Percentiles rank a stretch among this genome's conserved stretches.
Evolutionary conservation across 1,140 invertebrate species (phyloP).

Genomic region (Drosophila bocqueti): DNA sequence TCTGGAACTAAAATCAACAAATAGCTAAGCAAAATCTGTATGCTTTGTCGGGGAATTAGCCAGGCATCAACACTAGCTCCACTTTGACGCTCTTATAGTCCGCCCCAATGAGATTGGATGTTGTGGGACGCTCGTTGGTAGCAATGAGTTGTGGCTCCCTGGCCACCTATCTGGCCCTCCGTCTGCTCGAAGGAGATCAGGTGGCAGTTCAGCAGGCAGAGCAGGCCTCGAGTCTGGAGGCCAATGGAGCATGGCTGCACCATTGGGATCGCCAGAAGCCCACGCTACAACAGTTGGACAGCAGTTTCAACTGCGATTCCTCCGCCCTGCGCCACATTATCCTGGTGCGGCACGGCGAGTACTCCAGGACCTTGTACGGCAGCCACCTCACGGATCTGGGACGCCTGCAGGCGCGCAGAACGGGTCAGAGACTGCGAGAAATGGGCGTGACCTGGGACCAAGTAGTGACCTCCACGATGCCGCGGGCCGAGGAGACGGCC

Average conservation of each 20-base stretch:
- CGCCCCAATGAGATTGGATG: constrained; percentile 28
- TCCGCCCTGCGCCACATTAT: constrained; percentile 93
- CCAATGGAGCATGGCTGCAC: constrained; percentile 89
- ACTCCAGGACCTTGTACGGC: constrained; percentile 91
- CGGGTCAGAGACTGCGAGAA: constrained; percentile 90
- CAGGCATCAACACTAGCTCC: background rate
- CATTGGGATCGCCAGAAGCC: constrained; percentile 94
- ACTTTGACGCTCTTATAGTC: too few species aligned
- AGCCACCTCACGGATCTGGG: constrained; percentile 94
- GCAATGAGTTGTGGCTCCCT: constrained; percentile 58
- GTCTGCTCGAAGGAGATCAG: constrained; percentile 27
- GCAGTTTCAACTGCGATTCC: constrained; percentile 85
- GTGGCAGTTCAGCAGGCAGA: background rate
- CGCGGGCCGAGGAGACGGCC: constrained; percentile 95
- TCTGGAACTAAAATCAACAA: background rate
- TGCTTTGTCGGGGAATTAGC: background rate
- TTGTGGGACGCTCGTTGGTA: constrained; percentile 39
- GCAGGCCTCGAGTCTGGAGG: background rate
- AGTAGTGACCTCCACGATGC: constrained; percentile 96
- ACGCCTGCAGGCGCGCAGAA: constrained; percentile 91
- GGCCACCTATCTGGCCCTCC: constrained; percentile 39
- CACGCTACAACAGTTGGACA: constrained; percentile 25
- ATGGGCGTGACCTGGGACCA: constrained; percentile 91
- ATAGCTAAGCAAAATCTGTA: background rate
- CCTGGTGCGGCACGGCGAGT: constrained; percentile 97